Conservation (phyloP, 2,797 vertebrate species). For the Microchirus variegatus region DNA sequence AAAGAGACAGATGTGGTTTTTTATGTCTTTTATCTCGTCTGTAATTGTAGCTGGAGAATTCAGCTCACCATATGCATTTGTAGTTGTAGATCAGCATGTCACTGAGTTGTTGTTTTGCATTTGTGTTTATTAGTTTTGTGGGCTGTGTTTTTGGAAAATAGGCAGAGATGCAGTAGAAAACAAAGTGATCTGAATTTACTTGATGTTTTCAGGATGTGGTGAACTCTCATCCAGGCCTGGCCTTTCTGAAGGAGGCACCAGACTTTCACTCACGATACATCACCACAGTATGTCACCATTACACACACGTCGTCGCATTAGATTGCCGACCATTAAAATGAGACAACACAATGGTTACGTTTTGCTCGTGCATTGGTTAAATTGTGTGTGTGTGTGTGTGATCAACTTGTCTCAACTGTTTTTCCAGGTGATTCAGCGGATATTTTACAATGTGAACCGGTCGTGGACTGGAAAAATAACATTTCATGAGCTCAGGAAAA, state of each 20-base stretch:
- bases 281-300: constrained; percentile 85
- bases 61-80: constrained; percentile 31
- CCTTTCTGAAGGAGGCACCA: constrained; percentile 92
- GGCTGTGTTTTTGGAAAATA: constrained; percentile 34
- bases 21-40: constrained; percentile 43
- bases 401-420: constrained; percentile 7
- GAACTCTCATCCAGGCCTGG: constrained; percentile 90
- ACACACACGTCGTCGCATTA: neutral
- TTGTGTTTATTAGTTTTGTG: constrained; percentile 27
- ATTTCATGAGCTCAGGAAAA: constrained; percentile 90
- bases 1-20: constrained; percentile 44
- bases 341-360: neutral
- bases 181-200: constrained; percentile 22
- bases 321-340: neutral
- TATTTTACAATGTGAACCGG: constrained; percentile 96
- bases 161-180: constrained; percentile 6
- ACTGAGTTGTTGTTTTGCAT: constrained; percentile 18
- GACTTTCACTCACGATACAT: constrained; percentile 98
- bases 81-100: constrained; percentile 24
- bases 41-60: constrained; percentile 31
- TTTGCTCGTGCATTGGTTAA: neutral
- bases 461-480: constrained; percentile 95
- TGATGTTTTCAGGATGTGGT: constrained; percentile 89
- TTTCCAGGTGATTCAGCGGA: constrained; percentile 92
- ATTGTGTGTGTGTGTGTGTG: neutral